Evolutionary conservation across 1,140 invertebrate genomes (phyloP).

Genomic region (Nebria ingens): DNA sequence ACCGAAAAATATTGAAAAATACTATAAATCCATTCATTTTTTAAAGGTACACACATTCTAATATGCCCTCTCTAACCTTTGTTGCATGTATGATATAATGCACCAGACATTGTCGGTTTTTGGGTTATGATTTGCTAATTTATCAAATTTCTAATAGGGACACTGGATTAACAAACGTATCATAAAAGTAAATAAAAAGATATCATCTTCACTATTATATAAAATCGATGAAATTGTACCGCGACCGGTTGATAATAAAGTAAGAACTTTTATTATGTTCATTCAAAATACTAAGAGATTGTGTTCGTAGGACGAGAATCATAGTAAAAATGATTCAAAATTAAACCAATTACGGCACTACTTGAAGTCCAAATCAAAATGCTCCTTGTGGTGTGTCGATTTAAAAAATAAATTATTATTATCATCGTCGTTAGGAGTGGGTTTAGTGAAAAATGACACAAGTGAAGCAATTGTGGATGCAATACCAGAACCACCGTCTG

Average conservation of each 20-base stretch:
- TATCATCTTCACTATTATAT: too few species aligned
- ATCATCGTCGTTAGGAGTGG: constrained; percentile 6
- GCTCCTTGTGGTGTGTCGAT: too few species aligned
- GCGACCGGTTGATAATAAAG: too few species aligned
- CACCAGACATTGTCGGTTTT: too few species aligned
- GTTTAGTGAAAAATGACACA: not conserved
- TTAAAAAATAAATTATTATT: constrained; percentile 11
- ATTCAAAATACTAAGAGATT: too few species aligned
- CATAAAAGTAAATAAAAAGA: too few species aligned
- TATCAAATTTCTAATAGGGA: too few species aligned
- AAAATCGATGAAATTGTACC: too few species aligned
- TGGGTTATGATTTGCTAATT: too few species aligned
- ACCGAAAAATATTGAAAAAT: constrained; percentile 8
- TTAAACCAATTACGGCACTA: not conserved
- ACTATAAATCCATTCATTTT: not conserved
- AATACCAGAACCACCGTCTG: constrained; percentile 43
- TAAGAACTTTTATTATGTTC: too few species aligned
- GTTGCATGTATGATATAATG: not conserved
- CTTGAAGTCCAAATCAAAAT: not conserved
- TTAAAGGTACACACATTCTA: not conserved
- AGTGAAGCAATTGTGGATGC: constrained; percentile 17
- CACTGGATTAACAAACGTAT: too few species aligned
- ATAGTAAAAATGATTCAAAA: not conserved
- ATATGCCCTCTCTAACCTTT: not conserved
- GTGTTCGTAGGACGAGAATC: too few species aligned